Evolutionary conservation across 1,140 invertebrate species (phyloP).

Genomic region (Meloidogyne hapla): DNA sequence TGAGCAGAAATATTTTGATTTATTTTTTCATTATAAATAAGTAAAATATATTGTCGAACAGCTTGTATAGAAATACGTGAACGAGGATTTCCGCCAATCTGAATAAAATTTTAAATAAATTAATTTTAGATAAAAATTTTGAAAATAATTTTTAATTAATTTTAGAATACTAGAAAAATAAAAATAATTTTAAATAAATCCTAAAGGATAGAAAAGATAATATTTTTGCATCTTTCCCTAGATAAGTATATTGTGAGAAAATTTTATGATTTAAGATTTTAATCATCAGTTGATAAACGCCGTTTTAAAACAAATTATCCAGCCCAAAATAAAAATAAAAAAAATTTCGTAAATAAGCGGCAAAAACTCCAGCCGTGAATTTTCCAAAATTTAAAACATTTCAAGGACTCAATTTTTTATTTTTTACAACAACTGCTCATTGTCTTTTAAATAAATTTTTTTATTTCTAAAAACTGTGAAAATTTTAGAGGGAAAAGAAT

Average conservation of each 20-base stretch:
- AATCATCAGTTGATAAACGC: not conserved
- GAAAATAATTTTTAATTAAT: not conserved
- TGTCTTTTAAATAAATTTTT: not conserved
- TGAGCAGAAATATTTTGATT: slow-evolving; percentile 19
- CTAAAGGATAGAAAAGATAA: no score
- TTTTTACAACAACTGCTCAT: not conserved
- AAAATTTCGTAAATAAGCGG: not conserved
- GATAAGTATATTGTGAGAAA: no score
- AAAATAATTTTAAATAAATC: no score
- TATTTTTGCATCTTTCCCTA: no score
- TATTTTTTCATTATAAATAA: slow-evolving; percentile 39
- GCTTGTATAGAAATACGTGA: slow-evolving; percentile 50
- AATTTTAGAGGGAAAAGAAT: not conserved
- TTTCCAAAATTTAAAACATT: not conserved
- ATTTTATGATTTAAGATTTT: no score
- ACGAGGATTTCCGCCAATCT: slow-evolving; percentile 59
- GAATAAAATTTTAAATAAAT: slow-evolving; percentile 14
- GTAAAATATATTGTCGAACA: slow-evolving; percentile 50
- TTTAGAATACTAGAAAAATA: no score
- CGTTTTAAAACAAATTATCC: not conserved
- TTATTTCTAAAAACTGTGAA: not conserved
- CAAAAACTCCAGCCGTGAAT: slow-evolving; percentile 5
- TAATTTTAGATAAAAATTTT: not conserved
- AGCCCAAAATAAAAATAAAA: not conserved
- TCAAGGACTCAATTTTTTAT: not conserved